These are phyloP conservation scores for Orthonyx spaldingii DNA, from an alignment of 2,113 vertebrate species.

Conservation along the genomic window DNA sequence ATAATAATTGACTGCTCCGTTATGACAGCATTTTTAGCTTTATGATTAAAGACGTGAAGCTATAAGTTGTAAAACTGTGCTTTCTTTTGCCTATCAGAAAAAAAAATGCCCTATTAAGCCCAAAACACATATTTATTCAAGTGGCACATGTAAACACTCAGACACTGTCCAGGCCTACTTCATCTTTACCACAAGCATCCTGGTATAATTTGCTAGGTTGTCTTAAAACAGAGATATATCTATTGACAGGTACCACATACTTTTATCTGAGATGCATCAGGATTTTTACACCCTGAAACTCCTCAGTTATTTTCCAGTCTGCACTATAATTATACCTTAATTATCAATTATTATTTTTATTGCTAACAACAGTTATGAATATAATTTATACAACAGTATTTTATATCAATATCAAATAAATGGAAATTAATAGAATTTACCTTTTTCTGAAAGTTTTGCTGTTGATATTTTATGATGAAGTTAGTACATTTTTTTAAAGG, in stretches of 20 bases:
- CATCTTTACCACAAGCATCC: not conserved
- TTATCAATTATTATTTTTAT: not conserved
- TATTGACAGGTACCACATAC: not conserved
- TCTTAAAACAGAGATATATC: not conserved
- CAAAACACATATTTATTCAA: not conserved
- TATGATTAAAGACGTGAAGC: not conserved
- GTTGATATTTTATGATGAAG: not conserved
- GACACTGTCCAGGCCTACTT: not conserved
- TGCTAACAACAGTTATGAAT: not conserved
- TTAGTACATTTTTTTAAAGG: not conserved
- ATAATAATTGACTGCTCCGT: not conserved
- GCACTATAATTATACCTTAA: not conserved
- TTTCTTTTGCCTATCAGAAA: not conserved
- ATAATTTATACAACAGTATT: not conserved
- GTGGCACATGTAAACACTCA: not conserved
- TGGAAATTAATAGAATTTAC: not conserved
- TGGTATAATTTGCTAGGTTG: not conserved
- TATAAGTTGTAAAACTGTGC: not conserved
- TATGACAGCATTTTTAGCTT: not conserved
- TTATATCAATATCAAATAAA: not conserved
- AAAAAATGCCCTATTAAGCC: not conserved
- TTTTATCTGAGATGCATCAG: not conserved
- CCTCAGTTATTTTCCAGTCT: not conserved
- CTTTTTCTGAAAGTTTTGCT: not conserved
- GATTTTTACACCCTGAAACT: not conserved